A percentile compares a stretch with the other conserved stretches of the same genome.
Conservation (phyloP, 2,113 vertebrate species). For the Phocoena phocoena region DNA sequence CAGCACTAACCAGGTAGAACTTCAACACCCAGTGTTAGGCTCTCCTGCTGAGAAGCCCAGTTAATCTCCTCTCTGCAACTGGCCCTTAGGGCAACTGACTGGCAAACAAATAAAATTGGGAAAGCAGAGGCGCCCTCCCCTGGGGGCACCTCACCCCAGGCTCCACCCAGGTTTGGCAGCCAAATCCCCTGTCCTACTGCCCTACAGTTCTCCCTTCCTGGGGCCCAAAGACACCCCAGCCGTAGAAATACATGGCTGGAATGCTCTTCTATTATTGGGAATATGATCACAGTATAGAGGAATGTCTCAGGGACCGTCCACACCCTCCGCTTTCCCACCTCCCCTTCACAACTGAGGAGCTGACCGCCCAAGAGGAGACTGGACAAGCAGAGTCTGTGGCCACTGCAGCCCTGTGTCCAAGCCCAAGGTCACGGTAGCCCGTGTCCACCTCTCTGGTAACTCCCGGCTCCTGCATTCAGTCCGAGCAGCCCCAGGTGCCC, state of each 20-base stretch:
- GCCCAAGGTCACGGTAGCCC: background rate
- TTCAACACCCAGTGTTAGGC: background rate
- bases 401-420: background rate
- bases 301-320: background rate
- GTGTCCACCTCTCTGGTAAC: background rate
- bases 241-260: background rate
- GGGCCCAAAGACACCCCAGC: background rate
- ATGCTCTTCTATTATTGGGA: background rate
- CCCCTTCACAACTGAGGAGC: background rate
- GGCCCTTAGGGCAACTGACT: background rate
- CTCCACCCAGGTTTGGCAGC: background rate
- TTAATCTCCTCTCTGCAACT: background rate
- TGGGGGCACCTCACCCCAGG: too few relatives aligned
- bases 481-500: background rate
- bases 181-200: background rate
- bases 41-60: background rate
- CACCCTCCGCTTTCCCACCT: background rate
- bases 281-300: accelerated
- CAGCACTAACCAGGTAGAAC: background rate
- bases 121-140: background rate
- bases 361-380: background rate
- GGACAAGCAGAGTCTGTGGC: accelerated
- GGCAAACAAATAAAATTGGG: background rate
- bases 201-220: background rate
- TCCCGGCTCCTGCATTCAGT: background rate